Percentiles rank a stretch among this genome's conserved stretches.
These are phyloP conservation scores for Sitta europaea DNA, from an alignment of 2,113 vertebrate species.

Conservation along the genomic window DNA sequence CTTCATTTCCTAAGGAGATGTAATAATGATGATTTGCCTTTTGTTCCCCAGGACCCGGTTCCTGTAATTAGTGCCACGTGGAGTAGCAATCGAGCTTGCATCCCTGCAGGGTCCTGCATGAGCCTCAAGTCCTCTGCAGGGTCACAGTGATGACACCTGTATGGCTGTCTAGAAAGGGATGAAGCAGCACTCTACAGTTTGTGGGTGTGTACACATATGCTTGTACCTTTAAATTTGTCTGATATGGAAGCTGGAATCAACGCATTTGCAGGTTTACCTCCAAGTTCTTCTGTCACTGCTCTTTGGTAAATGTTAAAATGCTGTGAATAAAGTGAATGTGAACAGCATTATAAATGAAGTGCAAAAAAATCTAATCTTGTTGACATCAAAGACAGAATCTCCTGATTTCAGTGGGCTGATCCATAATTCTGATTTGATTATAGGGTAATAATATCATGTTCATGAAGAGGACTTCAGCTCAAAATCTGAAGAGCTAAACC, in stretches of 20 bases:
- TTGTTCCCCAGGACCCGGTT: neutral
- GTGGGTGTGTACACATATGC: accelerated
- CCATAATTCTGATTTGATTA: neutral
- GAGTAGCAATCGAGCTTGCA: neutral
- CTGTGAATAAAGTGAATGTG: neutral
- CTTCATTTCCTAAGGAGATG: neutral
- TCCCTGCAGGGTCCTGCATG: neutral
- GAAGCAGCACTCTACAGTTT: neutral
- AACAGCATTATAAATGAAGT: neutral
- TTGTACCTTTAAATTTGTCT: neutral
- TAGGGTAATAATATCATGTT: neutral
- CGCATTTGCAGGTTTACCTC: neutral
- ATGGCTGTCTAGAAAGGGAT: neutral
- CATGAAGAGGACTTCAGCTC: neutral
- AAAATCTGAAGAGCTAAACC: neutral
- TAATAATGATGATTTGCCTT: neutral
- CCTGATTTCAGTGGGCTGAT: neutral
- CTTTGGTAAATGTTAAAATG: neutral
- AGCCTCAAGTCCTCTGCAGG: neutral
- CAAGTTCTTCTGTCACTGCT: neutral
- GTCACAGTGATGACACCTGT: neutral
- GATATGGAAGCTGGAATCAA: neutral
- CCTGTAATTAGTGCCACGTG: neutral
- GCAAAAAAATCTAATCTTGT: neutral
- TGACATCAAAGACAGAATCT: neutral